Base-by-base conservation (phyloP, 2,113 vertebrate species). In the Menura novaehollandiae region DNA sequence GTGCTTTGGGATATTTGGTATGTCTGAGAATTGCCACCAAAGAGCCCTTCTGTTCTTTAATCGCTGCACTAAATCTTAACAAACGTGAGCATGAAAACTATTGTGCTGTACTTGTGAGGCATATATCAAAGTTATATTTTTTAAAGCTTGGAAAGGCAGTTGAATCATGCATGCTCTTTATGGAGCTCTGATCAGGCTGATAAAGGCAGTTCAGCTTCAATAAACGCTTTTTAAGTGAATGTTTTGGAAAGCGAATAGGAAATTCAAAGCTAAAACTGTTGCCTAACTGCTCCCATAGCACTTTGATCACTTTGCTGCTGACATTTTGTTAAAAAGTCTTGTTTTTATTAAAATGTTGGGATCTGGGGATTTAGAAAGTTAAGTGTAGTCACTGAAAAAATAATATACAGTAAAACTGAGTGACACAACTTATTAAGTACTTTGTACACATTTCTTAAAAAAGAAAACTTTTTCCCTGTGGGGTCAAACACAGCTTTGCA, bases 131-230 rank as follows among this genome's bases (percentile, higher is more conserved):
- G 97, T 96, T 93, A 90, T 97, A 97, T 97, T 98, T 98, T 98
- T 97, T 97, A 97, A 97, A 98, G 96, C 97, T 95, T 82, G 76
- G 97, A 96, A 98, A 97, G 95, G 96, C 96, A 88, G 97, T 97
- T 98, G 98, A 98, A 98, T 98, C 98, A 98, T 98, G 98, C 97
- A 98, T 98, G 97, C 89, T 97, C 95, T 98, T 98, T 98, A 98
- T 94, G 97, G 97, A 95, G 94, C 97, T 98, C 97, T 98, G 97
- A 98, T 98, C 98, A 98, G 96, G 55, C 98, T 98, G 98, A 98
- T 98, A 98, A 98, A 98, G 98, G 98, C 96, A 98, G 97, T 98
- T 98, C 97, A 96, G 97, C 98, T 98, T 98, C 98, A 98, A 98
- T 98, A 98, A 98, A 97, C 8, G 92, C 96, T 97, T 98, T 98